Base-by-base conservation (phyloP, 2,888 invertebrate genomes). In the Mimumesa dahlbomi region DNA sequence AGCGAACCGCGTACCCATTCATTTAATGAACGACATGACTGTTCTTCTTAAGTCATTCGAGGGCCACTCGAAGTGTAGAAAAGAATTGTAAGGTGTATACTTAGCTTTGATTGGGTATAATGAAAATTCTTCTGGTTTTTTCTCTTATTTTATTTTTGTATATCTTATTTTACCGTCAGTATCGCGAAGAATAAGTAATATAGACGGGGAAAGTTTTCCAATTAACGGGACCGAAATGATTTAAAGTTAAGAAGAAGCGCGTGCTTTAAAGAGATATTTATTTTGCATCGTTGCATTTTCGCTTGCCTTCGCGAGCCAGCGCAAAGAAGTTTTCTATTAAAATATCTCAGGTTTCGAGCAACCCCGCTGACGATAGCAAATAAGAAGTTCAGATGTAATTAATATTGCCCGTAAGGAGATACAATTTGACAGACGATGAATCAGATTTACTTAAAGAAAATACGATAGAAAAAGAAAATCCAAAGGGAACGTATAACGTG, bases 361-460 rank as follows among this genome's bases (percentile, higher is more conserved):
- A 1, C n/a, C 18, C 40, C 25, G 49, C 67, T 40, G 49, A 59
- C 67, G 59, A 59, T 25, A 31, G 57, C 29, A 48, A 48, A 76
- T 70, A 76, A 69, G 61, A 57, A 38, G 63, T 58, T 62, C 54
- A 21, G 53, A 45, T 56, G 58, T 71, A 75, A 75, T 75, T 75
- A 75, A 68, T 75, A 52, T 67, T 49, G 53, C 52, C 40, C 11
- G 43, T 43, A 38, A 75, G 56, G 61, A 61, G 34, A 48, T 25
- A 34, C 50, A 46, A 54, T 57, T 38, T 38, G 68, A 48, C 50
- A n/a, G n/a, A n/a, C n/a, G n/a, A n/a, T n/a, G n/a, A n/a, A n/a
- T n/a, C n/a, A n/a, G n/a, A n/a, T n/a, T n/a, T n/a, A n/a, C n/a
- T n/a, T n/a, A n/a, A n/a, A n/a, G n/a, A n/a, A n/a, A n/a, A n/a